Percentiles rank a stretch among this genome's conserved stretches.
These are phyloP conservation scores for Leptura quadrifasciata DNA, from an alignment of 2,888 invertebrate genomes.

Conservation along the genomic window DNA sequence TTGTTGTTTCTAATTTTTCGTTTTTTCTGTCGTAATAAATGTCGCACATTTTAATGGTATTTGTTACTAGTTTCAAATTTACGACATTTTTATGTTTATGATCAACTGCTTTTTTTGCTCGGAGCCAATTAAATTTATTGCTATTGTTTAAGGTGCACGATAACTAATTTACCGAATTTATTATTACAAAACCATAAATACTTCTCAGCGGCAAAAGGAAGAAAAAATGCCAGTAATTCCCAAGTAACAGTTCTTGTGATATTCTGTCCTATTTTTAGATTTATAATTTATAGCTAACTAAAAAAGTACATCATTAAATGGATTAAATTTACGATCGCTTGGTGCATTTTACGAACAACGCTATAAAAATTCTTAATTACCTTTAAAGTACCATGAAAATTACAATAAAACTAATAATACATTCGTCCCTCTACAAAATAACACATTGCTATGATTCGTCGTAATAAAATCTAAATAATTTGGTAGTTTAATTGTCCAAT, in stretches of 20 bases:
- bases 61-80: conserved; percentile 1
- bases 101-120: not conserved
- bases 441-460: too few relatives aligned
- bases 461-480: too few relatives aligned
- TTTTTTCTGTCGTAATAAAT: conserved; percentile 13
- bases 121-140: not conserved
- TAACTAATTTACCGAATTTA: not conserved
- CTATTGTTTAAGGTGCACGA: not conserved
- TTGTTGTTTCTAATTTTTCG: conserved; percentile 29
- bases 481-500: too few relatives aligned
- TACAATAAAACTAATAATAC: conserved; percentile 27
- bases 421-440: not conserved
- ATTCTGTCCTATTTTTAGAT: conserved; percentile 20
- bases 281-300: conserved; percentile 35
- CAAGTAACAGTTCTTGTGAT: not conserved
- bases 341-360: conserved; percentile 38
- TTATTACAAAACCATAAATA: not conserved
- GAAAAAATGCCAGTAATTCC: not conserved
- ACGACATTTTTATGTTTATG: conserved; percentile 1
- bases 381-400: conserved; percentile 21
- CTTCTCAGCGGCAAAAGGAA: not conserved
- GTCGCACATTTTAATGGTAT: conserved; percentile 22
- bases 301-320: conserved; percentile 38
- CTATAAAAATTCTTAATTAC: conserved; percentile 37
- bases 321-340: conserved; percentile 42